Percentiles rank a stretch among this genome's conserved stretches.
Evolutionary conservation across 2,888 invertebrate species (phyloP).

Genomic region (Plebejus melissa): DNA sequence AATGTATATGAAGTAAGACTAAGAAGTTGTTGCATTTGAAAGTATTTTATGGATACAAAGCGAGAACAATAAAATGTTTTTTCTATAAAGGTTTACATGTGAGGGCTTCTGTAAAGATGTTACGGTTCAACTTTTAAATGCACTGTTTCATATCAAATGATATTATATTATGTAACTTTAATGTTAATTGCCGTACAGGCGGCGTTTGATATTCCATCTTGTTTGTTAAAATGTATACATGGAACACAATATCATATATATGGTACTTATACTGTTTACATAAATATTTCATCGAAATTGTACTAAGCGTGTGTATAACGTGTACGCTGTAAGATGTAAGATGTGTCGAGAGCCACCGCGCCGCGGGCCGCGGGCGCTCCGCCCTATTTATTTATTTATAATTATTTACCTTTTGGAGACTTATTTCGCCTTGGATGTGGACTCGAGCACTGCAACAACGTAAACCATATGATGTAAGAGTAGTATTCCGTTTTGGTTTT

Average conservation of each 20-base stretch:
- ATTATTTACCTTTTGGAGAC: constrained; percentile 77
- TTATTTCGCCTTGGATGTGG: constrained; percentile 39
- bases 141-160: constrained; percentile 73
- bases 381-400: constrained; percentile 39
- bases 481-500: constrained; percentile 70
- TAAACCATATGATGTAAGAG: constrained; percentile 69
- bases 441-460: constrained; percentile 53
- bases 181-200: constrained; percentile 53
- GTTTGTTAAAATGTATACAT: constrained; percentile 69
- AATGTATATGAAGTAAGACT: constrained; percentile 76
- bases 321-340: constrained; percentile 42
- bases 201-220: constrained; percentile 69
- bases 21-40: constrained; percentile 79
- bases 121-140: constrained; percentile 61
- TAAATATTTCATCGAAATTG: constrained; percentile 52
- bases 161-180: constrained; percentile 52
- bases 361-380: constrained; percentile 35
- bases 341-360: constrained; percentile 34
- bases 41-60: constrained; percentile 77
- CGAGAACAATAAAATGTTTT: constrained; percentile 78
- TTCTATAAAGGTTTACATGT: constrained; percentile 76
- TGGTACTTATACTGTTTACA: constrained; percentile 48
- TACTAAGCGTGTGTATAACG: constrained; percentile 53
- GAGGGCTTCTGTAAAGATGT: constrained; percentile 63
- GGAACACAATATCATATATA: constrained; percentile 52